Evolutionary conservation across 2,797 vertebrate species (phyloP).

Genomic region (Pangasius djambal): DNA sequence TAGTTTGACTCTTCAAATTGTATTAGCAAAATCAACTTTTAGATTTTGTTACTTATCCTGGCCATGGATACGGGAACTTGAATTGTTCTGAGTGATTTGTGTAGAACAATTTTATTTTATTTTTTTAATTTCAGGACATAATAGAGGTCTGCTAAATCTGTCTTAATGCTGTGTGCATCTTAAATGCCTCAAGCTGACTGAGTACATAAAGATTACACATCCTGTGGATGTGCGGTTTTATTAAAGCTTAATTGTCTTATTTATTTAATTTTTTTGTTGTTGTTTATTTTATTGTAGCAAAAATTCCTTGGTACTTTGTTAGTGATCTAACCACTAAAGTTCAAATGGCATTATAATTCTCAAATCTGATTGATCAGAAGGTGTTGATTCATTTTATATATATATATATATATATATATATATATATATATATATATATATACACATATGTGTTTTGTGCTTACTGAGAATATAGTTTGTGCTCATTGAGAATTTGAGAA

Average conservation of each 20-base stretch:
- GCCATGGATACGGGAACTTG: not conserved
- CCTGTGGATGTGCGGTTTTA: not conserved
- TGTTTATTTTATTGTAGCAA: not conserved
- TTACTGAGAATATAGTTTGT: not conserved
- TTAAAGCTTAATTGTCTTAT: no score
- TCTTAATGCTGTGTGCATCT: not conserved
- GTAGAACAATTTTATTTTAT: not conserved
- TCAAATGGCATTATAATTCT: not conserved
- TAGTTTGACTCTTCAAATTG: not conserved
- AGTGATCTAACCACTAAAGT: not conserved
- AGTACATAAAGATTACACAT: no score
- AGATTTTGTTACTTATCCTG: not conserved
- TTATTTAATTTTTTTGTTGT: not conserved
- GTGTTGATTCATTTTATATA: not conserved
- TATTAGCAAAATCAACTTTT: not conserved
- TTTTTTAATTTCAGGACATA: not conserved
- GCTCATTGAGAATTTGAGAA: not conserved
- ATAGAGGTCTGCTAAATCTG: no score
- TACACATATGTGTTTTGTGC: not conserved
- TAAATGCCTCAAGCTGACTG: not conserved
- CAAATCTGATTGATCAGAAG: not conserved
- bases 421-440: no score
- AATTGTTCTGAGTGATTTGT: not conserved
- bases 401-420: not conserved
- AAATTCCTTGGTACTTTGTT: not conserved